A percentile compares a stretch with the other conserved stretches of the same genome.
Evolutionary conservation across 2,113 vertebrate species (phyloP).

Genomic region (Datnioides undecimradiatus): DNA sequence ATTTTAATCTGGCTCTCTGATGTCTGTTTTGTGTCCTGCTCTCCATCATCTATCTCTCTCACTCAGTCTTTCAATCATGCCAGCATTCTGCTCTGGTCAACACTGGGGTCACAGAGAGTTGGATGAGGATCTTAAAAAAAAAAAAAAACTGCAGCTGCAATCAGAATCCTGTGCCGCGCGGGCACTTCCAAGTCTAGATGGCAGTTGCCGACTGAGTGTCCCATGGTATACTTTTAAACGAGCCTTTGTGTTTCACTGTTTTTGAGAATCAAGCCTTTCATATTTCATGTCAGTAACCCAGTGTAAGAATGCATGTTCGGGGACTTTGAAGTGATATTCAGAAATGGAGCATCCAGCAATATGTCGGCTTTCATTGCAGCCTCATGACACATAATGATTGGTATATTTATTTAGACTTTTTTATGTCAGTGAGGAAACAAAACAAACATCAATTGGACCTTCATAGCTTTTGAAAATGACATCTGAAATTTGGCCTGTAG

Average conservation of each 20-base stretch:
- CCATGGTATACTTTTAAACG: slow-evolving; percentile 4
- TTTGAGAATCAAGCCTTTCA: slow-evolving; percentile 24
- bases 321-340: slow-evolving; percentile 41
- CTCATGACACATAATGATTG: slow-evolving; percentile 19
- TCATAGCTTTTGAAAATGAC: slow-evolving; percentile 52
- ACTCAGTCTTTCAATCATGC: slow-evolving; percentile 39
- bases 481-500: slow-evolving; percentile 47
- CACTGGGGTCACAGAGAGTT: slow-evolving; percentile 25
- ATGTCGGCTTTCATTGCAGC: slow-evolving; percentile 36
- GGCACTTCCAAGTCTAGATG: slow-evolving; percentile 19
- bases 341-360: slow-evolving; percentile 18
- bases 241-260: slow-evolving; percentile 18
- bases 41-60: slow-evolving; percentile 42
- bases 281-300: slow-evolving; percentile 21
- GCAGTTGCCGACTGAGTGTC: slow-evolving; percentile 5
- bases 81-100: slow-evolving; percentile 38
- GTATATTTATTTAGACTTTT: slow-evolving; percentile 53
- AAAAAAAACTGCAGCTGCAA: slow-evolving; percentile 29
- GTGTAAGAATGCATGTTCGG: slow-evolving; percentile 33
- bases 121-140: slow-evolving; percentile 41
- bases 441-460: slow-evolving; percentile 63
- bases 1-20: slow-evolving; percentile 48
- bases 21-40: slow-evolving; percentile 45
- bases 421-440: slow-evolving; percentile 48
- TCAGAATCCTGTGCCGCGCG: slow-evolving; percentile 41